Base-by-base conservation (phyloP, 2,888 invertebrate species). In the Nezara viridula region DNA sequence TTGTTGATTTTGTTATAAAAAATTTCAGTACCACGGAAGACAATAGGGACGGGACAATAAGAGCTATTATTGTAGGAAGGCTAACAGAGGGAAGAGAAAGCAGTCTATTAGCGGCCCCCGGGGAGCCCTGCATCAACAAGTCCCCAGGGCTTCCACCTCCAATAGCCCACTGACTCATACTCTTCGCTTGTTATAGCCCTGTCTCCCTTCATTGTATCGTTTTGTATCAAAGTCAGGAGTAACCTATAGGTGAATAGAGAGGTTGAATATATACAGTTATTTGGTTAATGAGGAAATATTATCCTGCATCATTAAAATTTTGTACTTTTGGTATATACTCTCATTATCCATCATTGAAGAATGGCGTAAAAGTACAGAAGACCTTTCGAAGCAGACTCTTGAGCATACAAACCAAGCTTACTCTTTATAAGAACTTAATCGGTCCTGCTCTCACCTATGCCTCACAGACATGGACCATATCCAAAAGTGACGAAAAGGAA, bases 101-200 rank as follows among this genome's bases (percentile, higher is more conserved):
- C 12, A 9, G 44, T 3, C 44, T 81, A 81, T 81, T 81, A 81
- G 81, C 81, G 40, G 81, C 44, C 66, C 81, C 40, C 2, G 44
- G 81, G 44, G 24, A 37, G 16, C 81, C 44, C n/a, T 47, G 81
- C 14, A 81, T 81, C 81, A 81, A 81, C 81, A 81, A 81, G 81
- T 81, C 81, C 81, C 81, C 81, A 24, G 81, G 81, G 81, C 81
- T 44, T 44, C 44, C 40, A 40, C 44, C 14, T 47, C 44, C 81
- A 47, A 81, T 81, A 40, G 44, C 81, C 81, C 44, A 47, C 81
- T 81, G 81, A 44, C 81, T 81, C 81, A 81, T 81, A 47, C 81
- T n/a, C 44, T n/a, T 44, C 81, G 12, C 40, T 44, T 73, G 32
- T 73, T 60, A 60, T 60, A 60, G 27, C 27, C n/a, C 60, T 60